Base-by-base conservation (phyloP, 2,113 vertebrate genomes). In the Peromyscus californicus region DNA sequence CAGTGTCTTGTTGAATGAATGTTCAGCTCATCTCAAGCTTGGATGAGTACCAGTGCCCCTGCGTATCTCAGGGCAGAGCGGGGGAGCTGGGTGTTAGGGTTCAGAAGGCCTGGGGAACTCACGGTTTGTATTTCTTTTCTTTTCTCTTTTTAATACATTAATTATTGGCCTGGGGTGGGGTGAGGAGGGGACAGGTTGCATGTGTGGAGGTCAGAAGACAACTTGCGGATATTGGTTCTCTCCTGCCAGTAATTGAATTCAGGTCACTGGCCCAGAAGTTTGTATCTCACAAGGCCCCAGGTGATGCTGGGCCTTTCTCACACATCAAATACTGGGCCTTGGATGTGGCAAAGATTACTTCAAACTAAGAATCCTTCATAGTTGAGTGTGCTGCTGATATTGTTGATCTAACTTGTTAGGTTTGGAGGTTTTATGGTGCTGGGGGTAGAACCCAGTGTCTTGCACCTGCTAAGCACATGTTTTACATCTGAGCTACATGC, bases 401-500 rank as follows among this genome's bases (percentile, higher is more conserved):
- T n/a, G 45, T 48, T 69, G 0, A 33, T 15, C 36, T 29, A 10
- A 6, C 26, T 74, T 75, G 1, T 42, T 74, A 13, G 22, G 24
- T 31, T 89, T 39, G 36, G 70, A 54, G 48, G 17, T 42, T 74
- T 74, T 75, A 24, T 70, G 89, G 7, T 79, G 24, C 67, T 16
- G 51, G 79, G 79, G 54, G 11, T 79, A 45, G 83, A 85, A 15
- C 54, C n/a, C 13, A 1, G 48, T 70, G 11, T n/a, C 63, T 69
- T 48, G 1, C 31, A 87, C 16, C 19, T 88, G 45, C 26, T 88
- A 19, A 89, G n/a, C 1, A 4, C 26, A 24, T 12, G 5, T 29
- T n/a, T 2, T 12, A 26, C n/a, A 4, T 7, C 6, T 21, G 75
- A 59, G n/a, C 48, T 26, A 0, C 15, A 24, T 10, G 39, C n/a